phyloP scores from a whole-genome alignment of 2,888 invertebrate species.

The Pharmacophagus antenor region DNA sequence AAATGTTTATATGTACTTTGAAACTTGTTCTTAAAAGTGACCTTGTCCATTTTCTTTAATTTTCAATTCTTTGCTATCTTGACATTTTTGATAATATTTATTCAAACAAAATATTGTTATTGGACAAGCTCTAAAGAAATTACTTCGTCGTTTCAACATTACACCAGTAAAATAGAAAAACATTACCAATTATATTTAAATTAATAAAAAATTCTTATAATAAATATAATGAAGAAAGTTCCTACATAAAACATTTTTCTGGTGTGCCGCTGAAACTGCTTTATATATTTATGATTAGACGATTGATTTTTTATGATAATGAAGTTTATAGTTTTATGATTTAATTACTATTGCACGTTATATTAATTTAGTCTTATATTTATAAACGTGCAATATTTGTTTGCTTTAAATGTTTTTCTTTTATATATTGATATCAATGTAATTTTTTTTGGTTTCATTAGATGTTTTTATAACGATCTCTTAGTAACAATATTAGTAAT shows the following conservation, averaged over 20 bases:
- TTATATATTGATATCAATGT: slow-evolving; percentile 7
- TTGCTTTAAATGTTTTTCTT: slow-evolving; percentile 23
- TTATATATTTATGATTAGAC: not conserved
- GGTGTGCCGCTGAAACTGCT: slow-evolving; percentile 12
- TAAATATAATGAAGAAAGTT: too few relatives aligned
- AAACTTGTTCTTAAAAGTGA: not conserved
- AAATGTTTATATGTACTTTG: slow-evolving; percentile 7
- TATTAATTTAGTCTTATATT: slow-evolving; percentile 15
- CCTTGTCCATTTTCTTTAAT: slow-evolving; percentile 15
- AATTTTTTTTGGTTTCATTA: slow-evolving; percentile 12
- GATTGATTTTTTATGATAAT: not conserved
- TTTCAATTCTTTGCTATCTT: slow-evolving; percentile 1
- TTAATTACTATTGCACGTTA: slow-evolving; percentile 25
- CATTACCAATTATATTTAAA: not conserved
- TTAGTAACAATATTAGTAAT: slow-evolving; percentile 1
- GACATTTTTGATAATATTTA: slow-evolving; percentile 8
- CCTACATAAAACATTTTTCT: not conserved
- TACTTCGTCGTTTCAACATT: slow-evolving; percentile 4
- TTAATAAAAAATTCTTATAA: not conserved
- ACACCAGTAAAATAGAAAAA: not conserved
- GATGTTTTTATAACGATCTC: slow-evolving; percentile 8
- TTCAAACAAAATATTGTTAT: slow-evolving; percentile 12
- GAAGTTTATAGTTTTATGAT: slow-evolving; percentile 4
- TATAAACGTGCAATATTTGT: slow-evolving; percentile 31
- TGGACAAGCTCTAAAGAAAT: slow-evolving; percentile 13